Conservation (phyloP, 1,140 invertebrate species). For the Eumaeus atala region DNA sequence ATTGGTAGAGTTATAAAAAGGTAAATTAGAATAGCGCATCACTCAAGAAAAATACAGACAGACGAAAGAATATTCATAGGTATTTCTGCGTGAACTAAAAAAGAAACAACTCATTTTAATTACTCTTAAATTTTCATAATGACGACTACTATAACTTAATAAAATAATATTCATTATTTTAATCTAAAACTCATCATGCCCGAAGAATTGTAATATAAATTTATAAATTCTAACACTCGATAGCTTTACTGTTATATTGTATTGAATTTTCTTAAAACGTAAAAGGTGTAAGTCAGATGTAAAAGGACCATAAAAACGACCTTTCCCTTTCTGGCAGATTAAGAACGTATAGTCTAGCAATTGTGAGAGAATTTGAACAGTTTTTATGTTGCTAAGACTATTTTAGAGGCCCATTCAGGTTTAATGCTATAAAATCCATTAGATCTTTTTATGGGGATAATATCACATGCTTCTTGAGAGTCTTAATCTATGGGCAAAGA, state of each 20-base stretch:
- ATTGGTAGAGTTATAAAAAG: too few species aligned
- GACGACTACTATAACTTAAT: too few species aligned
- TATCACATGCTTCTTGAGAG: not conserved
- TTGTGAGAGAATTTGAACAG: slow-evolving; percentile 59
- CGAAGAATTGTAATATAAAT: too few species aligned
- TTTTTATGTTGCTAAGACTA: slow-evolving; percentile 51
- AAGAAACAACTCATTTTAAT: too few species aligned
- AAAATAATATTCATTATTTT: too few species aligned
- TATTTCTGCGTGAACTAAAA: too few species aligned
- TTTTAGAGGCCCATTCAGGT: not conserved
- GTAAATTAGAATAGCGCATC: too few species aligned
- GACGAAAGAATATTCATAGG: too few species aligned
- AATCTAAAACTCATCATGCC: too few species aligned
- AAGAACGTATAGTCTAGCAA: slow-evolving; percentile 67
- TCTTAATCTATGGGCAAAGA: not conserved
- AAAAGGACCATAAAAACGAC: slow-evolving; percentile 49
- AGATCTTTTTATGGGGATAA: not conserved
- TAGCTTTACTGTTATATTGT: not conserved
- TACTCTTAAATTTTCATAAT: too few species aligned
- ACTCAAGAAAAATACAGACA: too few species aligned
- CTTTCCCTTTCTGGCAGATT: slow-evolving; percentile 54
- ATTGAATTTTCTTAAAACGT: slow-evolving; percentile 54
- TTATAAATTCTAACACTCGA: too few species aligned
- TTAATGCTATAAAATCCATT: not conserved
- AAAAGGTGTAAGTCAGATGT: not conserved